These are phyloP conservation scores for Latrodectus geometricus DNA, from an alignment of 1,140 invertebrate genomes.

Conservation along the genomic window DNA sequence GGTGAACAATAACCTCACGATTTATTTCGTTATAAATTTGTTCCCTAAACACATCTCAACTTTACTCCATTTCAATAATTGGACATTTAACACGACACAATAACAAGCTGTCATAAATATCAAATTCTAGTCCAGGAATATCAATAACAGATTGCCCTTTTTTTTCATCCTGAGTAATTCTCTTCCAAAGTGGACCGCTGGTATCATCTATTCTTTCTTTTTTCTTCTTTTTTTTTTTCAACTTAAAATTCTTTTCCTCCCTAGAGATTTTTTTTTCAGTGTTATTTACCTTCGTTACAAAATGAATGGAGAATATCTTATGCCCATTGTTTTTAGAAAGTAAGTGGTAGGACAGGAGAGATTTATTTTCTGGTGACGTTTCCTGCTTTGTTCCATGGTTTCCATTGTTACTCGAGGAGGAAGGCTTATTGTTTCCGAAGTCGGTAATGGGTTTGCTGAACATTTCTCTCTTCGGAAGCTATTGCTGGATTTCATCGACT, in stretches of 20 bases:
- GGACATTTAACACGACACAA: slow-evolving; percentile 3
- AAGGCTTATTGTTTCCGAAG: not conserved
- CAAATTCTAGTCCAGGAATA: slow-evolving; percentile 3
- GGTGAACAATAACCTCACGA: not conserved
- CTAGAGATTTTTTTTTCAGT: not conserved
- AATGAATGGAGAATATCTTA: slow-evolving; percentile 12
- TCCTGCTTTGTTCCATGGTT: slow-evolving; percentile 1
- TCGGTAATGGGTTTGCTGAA: not conserved
- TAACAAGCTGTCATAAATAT: slow-evolving; percentile 33
- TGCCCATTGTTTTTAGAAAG: slow-evolving; percentile 5
- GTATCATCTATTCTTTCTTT: not conserved
- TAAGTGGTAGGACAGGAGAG: slow-evolving; percentile 2
- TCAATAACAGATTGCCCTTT: not conserved
- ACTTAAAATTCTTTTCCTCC: not conserved
- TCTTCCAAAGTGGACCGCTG: not conserved
- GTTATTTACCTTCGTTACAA: slow-evolving; percentile 45
- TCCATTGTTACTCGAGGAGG: slow-evolving; percentile 10
- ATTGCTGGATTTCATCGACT: not conserved
- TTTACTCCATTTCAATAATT: not conserved
- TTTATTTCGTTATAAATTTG: slow-evolving; percentile 5
- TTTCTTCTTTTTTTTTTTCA: not conserved
- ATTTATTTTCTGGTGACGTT: slow-evolving; percentile 32
- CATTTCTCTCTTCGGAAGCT: not conserved
- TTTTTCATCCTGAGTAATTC: not conserved
- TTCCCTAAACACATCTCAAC: not conserved